Percentiles rank a stretch among this genome's conserved stretches.
Conservation (phyloP, 2,113 vertebrate species). For the Abramis brama region DNA sequence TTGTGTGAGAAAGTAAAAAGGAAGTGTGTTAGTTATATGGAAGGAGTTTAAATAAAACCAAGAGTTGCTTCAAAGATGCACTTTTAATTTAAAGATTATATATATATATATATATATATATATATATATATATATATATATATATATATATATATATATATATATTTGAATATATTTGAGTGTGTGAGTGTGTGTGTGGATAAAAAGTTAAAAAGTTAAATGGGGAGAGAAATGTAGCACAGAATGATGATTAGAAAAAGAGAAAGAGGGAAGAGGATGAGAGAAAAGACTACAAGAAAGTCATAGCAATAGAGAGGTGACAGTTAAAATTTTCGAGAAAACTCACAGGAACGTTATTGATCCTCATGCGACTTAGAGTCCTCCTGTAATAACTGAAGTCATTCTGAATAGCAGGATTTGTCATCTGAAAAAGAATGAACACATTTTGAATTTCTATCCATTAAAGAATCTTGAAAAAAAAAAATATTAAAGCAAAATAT, state of each 20-base stretch:
- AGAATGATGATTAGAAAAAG: not conserved
- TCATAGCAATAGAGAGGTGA: not conserved
- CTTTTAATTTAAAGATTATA: not conserved
- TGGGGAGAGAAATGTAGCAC: not conserved
- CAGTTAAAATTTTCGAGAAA: not conserved
- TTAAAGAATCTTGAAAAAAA: not conserved
- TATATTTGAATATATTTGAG: no score
- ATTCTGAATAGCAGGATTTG: constrained; percentile 58
- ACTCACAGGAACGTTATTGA: constrained; percentile 57
- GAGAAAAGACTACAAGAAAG: not conserved
- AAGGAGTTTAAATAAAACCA: not conserved
- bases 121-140: no score
- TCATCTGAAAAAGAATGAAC: constrained; percentile 41
- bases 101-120: no score
- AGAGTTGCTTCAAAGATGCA: not conserved
- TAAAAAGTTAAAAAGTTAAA: not conserved
- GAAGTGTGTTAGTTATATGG: constrained; percentile 28
- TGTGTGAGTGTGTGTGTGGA: not conserved
- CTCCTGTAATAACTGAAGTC: constrained; percentile 60
- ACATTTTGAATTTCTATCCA: not conserved
- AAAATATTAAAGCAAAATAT: not conserved
- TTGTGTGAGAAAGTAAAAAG: constrained; percentile 12
- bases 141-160: no score
- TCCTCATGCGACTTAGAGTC: constrained; percentile 57
- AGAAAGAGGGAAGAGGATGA: not conserved